Conservation (phyloP, 2,797 vertebrate species). For the Chanos chanos region DNA sequence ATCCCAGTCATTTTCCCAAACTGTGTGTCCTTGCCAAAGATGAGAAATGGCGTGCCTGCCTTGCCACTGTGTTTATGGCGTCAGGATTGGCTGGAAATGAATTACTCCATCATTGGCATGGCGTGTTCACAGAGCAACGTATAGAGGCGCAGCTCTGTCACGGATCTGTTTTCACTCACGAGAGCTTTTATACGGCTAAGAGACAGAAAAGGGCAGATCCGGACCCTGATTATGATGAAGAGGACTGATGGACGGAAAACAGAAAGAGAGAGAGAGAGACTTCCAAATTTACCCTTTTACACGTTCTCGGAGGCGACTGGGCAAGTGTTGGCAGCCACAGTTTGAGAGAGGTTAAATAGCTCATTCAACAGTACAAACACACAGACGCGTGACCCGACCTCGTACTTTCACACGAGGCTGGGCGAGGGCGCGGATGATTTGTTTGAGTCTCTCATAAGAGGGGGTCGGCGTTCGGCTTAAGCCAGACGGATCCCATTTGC, state of each 20-base stretch:
- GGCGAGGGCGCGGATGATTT: conserved; percentile 9
- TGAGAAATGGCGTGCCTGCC: conserved; percentile 69
- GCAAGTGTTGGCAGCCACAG: conserved; percentile 18
- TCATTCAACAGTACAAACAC: conserved; percentile 11
- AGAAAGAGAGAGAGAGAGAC: too few species aligned
- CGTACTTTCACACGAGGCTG: not conserved
- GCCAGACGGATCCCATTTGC: conserved; percentile 37
- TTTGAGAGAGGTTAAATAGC: conserved; percentile 20
- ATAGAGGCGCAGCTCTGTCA: conserved; percentile 67
- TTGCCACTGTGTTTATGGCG: conserved; percentile 77
- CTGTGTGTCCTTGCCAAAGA: conserved; percentile 46
- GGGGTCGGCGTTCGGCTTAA: conserved; percentile 36
- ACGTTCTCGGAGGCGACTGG: conserved; percentile 6
- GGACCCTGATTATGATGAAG: too few species aligned
- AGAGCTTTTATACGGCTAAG: conserved; percentile 56
- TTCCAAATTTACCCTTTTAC: conserved; percentile 31
- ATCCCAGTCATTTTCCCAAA: conserved; percentile 64
- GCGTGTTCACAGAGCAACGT: conserved; percentile 58
- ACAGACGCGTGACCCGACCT: conserved; percentile 4
- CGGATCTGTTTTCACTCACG: conserved; percentile 77
- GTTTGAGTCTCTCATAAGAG: conserved; percentile 31
- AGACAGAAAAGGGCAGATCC: too few species aligned
- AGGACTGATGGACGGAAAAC: too few species aligned
- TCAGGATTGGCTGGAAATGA: conserved; percentile 79
- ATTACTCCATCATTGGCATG: conserved; percentile 73